Base-by-base conservation (phyloP, 1,140 invertebrate species). In the Ceratina calcarata region DNA sequence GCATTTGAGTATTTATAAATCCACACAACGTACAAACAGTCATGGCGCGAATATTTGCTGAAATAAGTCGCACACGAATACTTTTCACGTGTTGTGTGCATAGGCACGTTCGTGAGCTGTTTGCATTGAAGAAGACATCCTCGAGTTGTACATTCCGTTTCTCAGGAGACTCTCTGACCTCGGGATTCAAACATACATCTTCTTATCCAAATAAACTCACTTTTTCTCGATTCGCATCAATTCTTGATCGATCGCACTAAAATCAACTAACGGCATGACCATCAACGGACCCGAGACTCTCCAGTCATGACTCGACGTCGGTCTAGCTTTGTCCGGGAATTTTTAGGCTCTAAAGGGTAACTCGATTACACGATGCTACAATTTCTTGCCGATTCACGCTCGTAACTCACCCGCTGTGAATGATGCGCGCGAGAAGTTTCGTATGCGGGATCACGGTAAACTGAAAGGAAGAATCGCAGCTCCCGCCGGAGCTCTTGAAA, bases 381-480 rank as follows among this genome's bases (percentile, higher is more conserved):
- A 8, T n/a, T 13, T 45, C 8, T 12, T 4, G 15, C 16, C n/a
- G 8, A 58, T 24, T 61, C 15, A 37, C 32, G 32, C 32, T 13
- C 27, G 1, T 55, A 55, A 55, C 13, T 37, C 32, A 55, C 53
- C 6, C 7, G 45, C 13, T 27, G 55, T 37, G 51, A 20, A 74
- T 75, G 16, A 57, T 49, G 51, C 65, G 37, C 66, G 49, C 71
- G 78, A 75, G 55, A 75, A 80, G 77, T 60, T 81, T 67, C 73
- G 82, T 49, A 73, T 67, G 78, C 79, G 67, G 49, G 24, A 18
- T 69, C 49, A 69, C 73, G 79, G 22, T 70, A 66, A 81, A 83
- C 82, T 83, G 82, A 77, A 76, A 61, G 55, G 77, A 68, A 80
- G 76, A 80, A 82, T 83, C 65, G 62, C 66, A 27, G 64, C 75